phyloP scores from a whole-genome alignment of 1,140 invertebrate genomes.

The Coptotermes formosanus region DNA sequence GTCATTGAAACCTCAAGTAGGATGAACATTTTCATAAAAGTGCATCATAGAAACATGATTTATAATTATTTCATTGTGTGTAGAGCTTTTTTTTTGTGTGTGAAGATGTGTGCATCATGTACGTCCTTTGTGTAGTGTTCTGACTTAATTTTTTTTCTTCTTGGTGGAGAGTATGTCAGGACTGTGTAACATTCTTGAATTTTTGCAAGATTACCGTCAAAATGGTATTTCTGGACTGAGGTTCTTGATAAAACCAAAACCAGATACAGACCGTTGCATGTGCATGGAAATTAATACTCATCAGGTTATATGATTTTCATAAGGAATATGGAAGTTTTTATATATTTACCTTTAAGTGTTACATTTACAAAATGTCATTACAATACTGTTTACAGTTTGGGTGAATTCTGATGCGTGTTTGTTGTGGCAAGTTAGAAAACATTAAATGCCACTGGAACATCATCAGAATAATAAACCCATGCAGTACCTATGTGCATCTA shows the following conservation, averaged over 20 bases:
- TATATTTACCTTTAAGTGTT: conserved; percentile 15
- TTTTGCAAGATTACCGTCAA: not conserved
- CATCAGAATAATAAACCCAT: not conserved
- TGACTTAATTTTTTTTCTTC: not conserved
- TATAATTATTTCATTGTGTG: not conserved
- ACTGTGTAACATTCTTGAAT: not conserved
- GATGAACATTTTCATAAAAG: not conserved
- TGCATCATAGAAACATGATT: not conserved
- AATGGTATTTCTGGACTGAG: not conserved
- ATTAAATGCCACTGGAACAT: not conserved
- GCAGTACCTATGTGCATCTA: conserved; percentile 20
- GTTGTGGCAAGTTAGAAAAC: not conserved
- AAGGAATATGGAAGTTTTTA: conserved; percentile 18
- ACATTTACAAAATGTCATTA: conserved; percentile 9
- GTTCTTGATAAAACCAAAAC: not conserved
- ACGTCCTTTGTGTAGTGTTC: not conserved
- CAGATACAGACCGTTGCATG: conserved; percentile 7
- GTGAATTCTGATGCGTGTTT: not conserved
- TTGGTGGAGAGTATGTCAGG: not conserved
- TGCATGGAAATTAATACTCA: conserved; percentile 23
- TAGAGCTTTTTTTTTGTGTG: not conserved
- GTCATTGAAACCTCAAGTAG: not conserved
- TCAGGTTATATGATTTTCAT: conserved; percentile 20
- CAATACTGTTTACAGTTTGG: conserved; percentile 10
- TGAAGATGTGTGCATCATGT: not conserved